These are phyloP conservation scores for Apis florea DNA, from an alignment of 1,140 invertebrate genomes.

Conservation along the genomic window DNA sequence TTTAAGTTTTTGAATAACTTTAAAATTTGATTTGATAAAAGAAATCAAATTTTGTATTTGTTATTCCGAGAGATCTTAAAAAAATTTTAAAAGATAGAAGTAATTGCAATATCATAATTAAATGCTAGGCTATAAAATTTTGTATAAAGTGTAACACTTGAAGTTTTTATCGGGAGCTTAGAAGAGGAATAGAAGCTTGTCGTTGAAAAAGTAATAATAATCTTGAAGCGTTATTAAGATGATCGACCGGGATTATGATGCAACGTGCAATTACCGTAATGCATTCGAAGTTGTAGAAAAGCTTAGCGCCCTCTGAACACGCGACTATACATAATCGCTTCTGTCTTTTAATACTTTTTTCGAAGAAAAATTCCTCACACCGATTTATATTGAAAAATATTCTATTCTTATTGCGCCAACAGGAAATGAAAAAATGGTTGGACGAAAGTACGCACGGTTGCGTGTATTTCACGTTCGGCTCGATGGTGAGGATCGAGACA, in stretches of 20 bases:
- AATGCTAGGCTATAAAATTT: not conserved
- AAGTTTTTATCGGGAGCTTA: not conserved
- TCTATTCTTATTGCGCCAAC: slow-evolving; percentile 59
- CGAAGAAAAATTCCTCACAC: not conserved
- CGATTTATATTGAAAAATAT: not conserved
- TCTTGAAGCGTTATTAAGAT: not conserved
- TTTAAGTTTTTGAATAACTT: too few species aligned
- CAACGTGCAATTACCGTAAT: not conserved
- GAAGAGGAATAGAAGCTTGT: not conserved
- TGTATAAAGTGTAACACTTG: not conserved
- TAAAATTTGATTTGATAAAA: too few species aligned
- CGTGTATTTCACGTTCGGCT: slow-evolving; percentile 87
- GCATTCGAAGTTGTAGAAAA: not conserved
- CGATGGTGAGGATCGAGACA: slow-evolving; percentile 83
- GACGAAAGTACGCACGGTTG: slow-evolving; percentile 86
- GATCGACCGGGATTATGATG: not conserved
- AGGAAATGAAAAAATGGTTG: slow-evolving; percentile 85
- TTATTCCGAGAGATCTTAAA: too few species aligned
- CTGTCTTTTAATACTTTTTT: too few species aligned
- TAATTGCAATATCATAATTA: not conserved
- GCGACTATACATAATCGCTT: not conserved
- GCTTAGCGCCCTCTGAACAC: not conserved
- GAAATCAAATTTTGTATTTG: too few species aligned
- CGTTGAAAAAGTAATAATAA: too few species aligned
- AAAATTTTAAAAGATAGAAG: too few species aligned